These are phyloP conservation scores for Polypterus senegalus DNA, from an alignment of 2,113 vertebrate genomes.

Conservation along the genomic window DNA sequence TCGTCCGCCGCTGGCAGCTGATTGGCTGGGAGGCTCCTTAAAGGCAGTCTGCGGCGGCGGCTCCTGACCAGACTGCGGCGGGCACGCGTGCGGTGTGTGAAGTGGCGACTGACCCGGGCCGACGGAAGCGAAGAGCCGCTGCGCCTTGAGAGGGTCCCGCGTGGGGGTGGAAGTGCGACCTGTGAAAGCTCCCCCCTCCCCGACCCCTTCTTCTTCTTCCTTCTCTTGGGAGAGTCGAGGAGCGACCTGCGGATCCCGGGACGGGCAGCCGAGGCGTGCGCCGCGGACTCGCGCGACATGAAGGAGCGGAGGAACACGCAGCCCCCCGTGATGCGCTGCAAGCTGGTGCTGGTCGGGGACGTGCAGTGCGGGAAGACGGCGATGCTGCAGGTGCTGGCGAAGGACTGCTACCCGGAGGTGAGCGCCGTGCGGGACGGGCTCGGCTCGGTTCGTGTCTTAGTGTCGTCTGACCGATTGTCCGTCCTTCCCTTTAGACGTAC, in stretches of 20 bases:
- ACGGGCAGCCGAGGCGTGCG: rapidly evolving
- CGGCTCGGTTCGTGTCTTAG: not conserved
- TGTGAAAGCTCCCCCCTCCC: not conserved
- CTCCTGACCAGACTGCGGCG: conserved; percentile 39
- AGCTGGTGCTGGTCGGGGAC: conserved; percentile 83
- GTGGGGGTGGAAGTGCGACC: conserved; percentile 8
- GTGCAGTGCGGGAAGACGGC: conserved; percentile 94
- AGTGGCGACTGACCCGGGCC: conserved; percentile 21
- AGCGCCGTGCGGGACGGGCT: conserved; percentile 14
- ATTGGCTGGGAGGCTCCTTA: conserved; percentile 49
- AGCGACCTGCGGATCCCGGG: not conserved
- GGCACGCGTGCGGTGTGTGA: conserved; percentile 26
- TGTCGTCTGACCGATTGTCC: not conserved
- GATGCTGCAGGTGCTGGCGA: conserved; percentile 88
- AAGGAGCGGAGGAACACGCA: conserved; percentile 71
- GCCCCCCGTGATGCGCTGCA: conserved; percentile 71
- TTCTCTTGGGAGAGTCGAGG: not conserved
- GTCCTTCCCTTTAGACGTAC: conserved; percentile 62
- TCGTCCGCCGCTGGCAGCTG: conserved; percentile 24
- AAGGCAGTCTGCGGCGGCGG: conserved; percentile 39
- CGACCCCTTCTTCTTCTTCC: too few relatives aligned
- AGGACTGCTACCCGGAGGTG: conserved; percentile 94
- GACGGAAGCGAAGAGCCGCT: conserved; percentile 28
- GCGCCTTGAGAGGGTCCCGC: conserved; percentile 23
- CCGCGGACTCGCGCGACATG: conserved; percentile 35